Percentiles rank a stretch among this genome's conserved stretches.
Conservation (phyloP, 1,140 invertebrate species). For the Drosophila leontia region DNA sequence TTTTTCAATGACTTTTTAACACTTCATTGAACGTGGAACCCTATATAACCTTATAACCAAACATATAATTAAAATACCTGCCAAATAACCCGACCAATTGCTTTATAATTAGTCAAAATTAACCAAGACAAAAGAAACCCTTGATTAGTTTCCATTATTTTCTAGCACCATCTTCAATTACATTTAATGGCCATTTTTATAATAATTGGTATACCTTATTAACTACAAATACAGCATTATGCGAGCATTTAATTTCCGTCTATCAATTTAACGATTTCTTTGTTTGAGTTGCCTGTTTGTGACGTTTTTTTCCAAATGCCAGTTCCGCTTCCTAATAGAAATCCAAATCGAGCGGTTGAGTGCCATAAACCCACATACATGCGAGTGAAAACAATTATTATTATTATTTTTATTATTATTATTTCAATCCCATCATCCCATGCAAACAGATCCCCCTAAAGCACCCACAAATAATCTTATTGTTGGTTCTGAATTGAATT, state of each 20-base stretch:
- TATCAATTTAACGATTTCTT: slow-evolving; percentile 44
- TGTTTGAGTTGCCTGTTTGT: slow-evolving; percentile 38
- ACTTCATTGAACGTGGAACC: neutral
- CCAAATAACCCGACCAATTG: neutral
- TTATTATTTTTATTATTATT: slow-evolving; percentile 65
- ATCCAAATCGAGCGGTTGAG: slow-evolving; percentile 30
- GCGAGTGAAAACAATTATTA: slow-evolving; percentile 60
- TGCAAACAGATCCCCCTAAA: neutral
- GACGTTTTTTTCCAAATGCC: slow-evolving; percentile 52
- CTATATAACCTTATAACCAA: neutral
- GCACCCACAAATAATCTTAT: slow-evolving; percentile 24
- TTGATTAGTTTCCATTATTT: slow-evolving; percentile 34
- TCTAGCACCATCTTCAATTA: slow-evolving; percentile 41
- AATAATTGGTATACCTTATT: slow-evolving; percentile 36
- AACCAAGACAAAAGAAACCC: slow-evolving; percentile 8
- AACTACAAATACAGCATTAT: slow-evolving; percentile 20
- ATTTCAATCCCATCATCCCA: slow-evolving; percentile 42
- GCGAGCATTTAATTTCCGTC: slow-evolving; percentile 27
- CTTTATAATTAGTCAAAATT: slow-evolving; percentile 21
- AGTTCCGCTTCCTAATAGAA: slow-evolving; percentile 72
- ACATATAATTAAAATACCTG: slow-evolving; percentile 1
- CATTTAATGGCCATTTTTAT: slow-evolving; percentile 26
- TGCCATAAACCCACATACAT: slow-evolving; percentile 57
- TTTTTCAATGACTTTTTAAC: slow-evolving; percentile 1
- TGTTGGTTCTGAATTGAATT: slow-evolving; percentile 51